Percentiles rank a stretch among this genome's conserved stretches.
Conservation (phyloP, 2,888 invertebrate species). For the Embidobia sp. region DNA sequence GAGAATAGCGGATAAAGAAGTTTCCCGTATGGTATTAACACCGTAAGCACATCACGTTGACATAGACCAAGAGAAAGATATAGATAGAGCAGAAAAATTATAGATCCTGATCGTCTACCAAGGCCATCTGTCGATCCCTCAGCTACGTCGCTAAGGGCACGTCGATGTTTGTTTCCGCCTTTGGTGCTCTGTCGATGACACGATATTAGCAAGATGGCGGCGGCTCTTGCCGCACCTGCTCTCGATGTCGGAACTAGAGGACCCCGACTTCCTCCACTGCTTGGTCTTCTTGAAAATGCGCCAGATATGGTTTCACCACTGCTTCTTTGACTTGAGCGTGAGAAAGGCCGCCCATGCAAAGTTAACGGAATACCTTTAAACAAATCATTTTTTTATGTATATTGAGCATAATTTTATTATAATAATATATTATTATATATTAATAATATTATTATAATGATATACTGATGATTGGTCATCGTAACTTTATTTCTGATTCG, state of each 20-base stretch:
- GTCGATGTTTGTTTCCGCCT: conserved; percentile 78
- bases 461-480: no score
- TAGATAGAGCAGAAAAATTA: conserved; percentile 61
- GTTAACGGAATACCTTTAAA: conserved; percentile 84
- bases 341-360: conserved; percentile 84
- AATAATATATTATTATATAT: no score
- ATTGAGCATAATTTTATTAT: background rate
- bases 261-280: conserved; percentile 86
- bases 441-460: no score
- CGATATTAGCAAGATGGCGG: conserved; percentile 97
- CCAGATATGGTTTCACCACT: conserved; percentile 82
- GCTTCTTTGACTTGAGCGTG: conserved; percentile 84
- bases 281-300: conserved; percentile 82
- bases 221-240: conserved; percentile 96
- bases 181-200: conserved; percentile 86
- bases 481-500: no score
- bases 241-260: conserved; percentile 90
- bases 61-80: conserved; percentile 65
- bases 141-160: conserved; percentile 81
- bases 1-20: conserved; percentile 42
- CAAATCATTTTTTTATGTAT: conserved; percentile 1
- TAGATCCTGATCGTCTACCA: conserved; percentile 78
- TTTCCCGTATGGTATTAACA: conserved; percentile 39
- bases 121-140: conserved; percentile 81
- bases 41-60: conserved; percentile 45